Base-by-base conservation (phyloP, 2,888 invertebrate genomes). In the Argynnis bischoffii region DNA sequence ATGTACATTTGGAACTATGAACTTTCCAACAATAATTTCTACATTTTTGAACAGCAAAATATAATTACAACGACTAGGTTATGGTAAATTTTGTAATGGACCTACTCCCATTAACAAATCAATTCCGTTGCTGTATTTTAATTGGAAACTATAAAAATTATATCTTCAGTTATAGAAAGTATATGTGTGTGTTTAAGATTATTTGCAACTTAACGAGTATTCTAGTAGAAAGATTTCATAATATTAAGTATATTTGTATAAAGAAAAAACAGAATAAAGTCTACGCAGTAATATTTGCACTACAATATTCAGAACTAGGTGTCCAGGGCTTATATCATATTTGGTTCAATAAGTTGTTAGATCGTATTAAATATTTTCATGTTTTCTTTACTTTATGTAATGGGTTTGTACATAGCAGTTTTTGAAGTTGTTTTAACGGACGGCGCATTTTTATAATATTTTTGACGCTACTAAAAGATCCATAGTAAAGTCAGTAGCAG, bases 1-100 rank as follows among this genome's bases (percentile, higher is more conserved):
- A 89, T 87, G 82, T 89, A 90, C 88, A 90, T 81, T 81, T 75
- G 73, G 71, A 74, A 75, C 68, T 71, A 69, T 72, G 74, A 72
- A 72, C 69, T 65, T 67, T 72, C 66, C 66, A 60, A 54, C 54
- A 67, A 66, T 71, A 67, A 67, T 67, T 64, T 50, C 47, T 66
- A 64, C 53, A 21, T 35, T 55, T 61, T 61, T 21, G 4, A 16
- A 41, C 41, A 50, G 31, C 8, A 14, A 35, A 35, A 18, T 18
- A 21, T n/a, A 54, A 57, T 46, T 6, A 26, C 41, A 53, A 50
- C 41, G 46, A 46, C 55, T 41, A 53, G 18, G 50, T 50, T 6
- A 18, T 56, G 35, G 35, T 41, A 8, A 41, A 41, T 16, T 15
- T 31, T n/a, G n/a, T 0, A 55, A 31, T 41, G 11, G 18, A 21